phyloP scores from a whole-genome alignment of 2,888 invertebrate species.

The Scaptomyza cyrtandrae region DNA sequence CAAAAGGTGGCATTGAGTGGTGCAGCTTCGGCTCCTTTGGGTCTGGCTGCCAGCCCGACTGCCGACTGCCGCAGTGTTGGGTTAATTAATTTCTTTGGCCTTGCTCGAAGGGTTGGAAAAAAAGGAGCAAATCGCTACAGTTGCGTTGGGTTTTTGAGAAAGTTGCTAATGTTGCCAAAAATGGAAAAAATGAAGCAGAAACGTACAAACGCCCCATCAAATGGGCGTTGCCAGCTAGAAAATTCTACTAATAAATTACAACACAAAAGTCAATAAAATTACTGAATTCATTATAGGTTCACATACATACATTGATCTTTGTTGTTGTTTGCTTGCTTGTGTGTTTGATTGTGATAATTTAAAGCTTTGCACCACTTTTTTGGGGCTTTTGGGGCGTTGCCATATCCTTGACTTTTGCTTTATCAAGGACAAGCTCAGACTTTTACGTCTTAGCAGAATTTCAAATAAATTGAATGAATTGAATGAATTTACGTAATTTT shows the following conservation, averaged over 20 bases:
- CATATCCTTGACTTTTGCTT: conserved; percentile 67
- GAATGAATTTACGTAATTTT: conserved; percentile 67
- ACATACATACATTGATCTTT: conserved; percentile 16
- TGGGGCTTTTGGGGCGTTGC: conserved; percentile 34
- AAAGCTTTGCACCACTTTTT: conserved; percentile 54
- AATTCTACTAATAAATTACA: conserved; percentile 71
- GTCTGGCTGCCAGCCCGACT: conserved; percentile 36
- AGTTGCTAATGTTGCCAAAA: conserved; percentile 58
- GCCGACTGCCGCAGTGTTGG: conserved; percentile 31
- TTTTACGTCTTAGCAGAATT: conserved; percentile 5
- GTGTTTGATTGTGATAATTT: conserved; percentile 55
- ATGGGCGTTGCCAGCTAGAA: conserved; percentile 50
- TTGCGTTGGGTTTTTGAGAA: conserved; percentile 39
- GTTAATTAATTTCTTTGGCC: conserved; percentile 72
- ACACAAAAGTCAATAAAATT: conserved; percentile 73
- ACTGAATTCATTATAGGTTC: conserved; percentile 74
- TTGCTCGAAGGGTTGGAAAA: conserved; percentile 34
- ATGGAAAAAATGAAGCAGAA: background rate
- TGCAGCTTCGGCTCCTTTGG: conserved; percentile 41
- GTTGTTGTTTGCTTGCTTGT: conserved; percentile 21
- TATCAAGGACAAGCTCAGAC: conserved; percentile 53
- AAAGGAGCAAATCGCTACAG: conserved; percentile 23
- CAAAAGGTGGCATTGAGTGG: conserved; percentile 56
- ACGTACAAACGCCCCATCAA: conserved; percentile 35
- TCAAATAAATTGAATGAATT: conserved; percentile 58